Base-by-base conservation (phyloP, 2,888 invertebrate genomes). In the Synanthedon andrenaeformis region DNA sequence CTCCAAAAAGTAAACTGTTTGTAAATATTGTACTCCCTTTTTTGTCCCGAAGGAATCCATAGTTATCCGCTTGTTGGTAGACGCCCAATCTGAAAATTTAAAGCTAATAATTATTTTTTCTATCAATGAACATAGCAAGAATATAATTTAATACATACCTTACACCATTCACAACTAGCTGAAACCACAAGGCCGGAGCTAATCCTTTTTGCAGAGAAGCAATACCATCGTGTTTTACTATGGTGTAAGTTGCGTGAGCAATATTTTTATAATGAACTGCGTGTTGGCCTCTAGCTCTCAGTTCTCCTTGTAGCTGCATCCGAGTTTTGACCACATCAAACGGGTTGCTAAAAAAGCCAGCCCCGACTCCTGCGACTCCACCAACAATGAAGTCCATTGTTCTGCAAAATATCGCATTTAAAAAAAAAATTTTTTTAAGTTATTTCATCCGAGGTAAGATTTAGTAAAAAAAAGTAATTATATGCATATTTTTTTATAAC, bases 311-410 rank as follows among this genome's bases (percentile, higher is more conserved):
- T 13, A 97, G 86, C 74, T 97, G 96, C 88, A 96, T 92, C 0
- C 96, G 90, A 13, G 94, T 96, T 87, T 97, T 97, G 42, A 96
- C 80, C 6, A 97, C 96, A 72, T 97, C 96, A 62, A 96, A 89
- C 0, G 96, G 97, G 79, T 97, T 97, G 58, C 95, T 95, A 69
- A 96, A 93, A 68, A 94, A 89, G 8, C 94, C 93, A 1, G 95
- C 94, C 3, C 92, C 92, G 35, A 92, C 91, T 0, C 94, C 94
- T 0, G 93, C 92, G 53, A 90, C 61, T n/a, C 91, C 95, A 41
- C 93, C 95, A 51, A 94, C 87, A n/a, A 90, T 64, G 76, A 94
- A 94, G 73, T 95, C 95, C 89, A 91, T 93, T 57, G 66, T 70
- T 64, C 74, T 77, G 75, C 41, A 61, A 56, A 66, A 65, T 52